Conservation (phyloP, 2,888 invertebrate genomes). For the Eurois occulta region DNA sequence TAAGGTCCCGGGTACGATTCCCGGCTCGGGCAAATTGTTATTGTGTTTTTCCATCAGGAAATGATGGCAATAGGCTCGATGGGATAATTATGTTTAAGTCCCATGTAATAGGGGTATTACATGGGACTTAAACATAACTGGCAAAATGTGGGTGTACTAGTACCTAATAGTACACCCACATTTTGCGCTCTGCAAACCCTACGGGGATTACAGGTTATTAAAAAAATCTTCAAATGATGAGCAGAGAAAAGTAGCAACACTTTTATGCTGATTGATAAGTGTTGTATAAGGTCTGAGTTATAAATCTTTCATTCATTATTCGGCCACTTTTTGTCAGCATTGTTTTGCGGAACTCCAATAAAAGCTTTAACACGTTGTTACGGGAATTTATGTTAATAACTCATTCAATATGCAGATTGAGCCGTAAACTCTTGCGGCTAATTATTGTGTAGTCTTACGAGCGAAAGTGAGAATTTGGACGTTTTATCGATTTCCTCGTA, state of each 20-base stretch:
- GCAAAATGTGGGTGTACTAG: no score
- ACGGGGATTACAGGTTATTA: no score
- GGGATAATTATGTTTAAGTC: no score
- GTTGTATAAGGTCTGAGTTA: background rate
- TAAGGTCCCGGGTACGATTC: no score
- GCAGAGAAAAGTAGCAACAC: background rate
- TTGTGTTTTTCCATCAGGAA: no score
- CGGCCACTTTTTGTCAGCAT: background rate
- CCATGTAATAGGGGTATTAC: no score
- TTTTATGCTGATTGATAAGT: background rate
- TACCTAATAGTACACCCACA: no score
- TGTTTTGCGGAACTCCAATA: conserved; percentile 32
- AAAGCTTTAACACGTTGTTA: conserved; percentile 37
- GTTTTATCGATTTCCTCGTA: conserved; percentile 30
- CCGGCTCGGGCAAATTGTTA: no score
- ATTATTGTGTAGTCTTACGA: conserved; percentile 45
- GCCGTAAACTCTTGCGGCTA: conserved; percentile 37
- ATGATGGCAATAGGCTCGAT: no score
- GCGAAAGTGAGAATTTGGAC: conserved; percentile 55
- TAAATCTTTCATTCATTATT: background rate
- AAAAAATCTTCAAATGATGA: background rate
- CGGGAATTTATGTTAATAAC: conserved; percentile 54
- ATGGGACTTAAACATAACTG: no score
- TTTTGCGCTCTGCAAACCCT: background rate
- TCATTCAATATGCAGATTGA: conserved; percentile 63